These are phyloP conservation scores for Zaprionus vittiger DNA, from an alignment of 1,140 invertebrate genomes.

Conservation along the genomic window DNA sequence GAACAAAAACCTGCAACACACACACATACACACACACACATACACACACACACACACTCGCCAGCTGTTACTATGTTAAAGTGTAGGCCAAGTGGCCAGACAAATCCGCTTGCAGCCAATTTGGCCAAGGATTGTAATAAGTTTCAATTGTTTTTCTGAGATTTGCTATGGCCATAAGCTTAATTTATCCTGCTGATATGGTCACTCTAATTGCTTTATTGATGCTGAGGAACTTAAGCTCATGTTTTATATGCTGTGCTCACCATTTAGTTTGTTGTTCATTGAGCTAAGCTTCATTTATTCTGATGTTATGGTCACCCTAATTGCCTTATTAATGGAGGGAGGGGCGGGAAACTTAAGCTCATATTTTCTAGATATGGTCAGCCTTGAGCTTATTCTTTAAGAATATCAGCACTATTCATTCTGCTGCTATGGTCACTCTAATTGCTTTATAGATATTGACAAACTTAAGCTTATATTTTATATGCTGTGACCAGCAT, in stretches of 20 bases:
- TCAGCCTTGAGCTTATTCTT: neutral
- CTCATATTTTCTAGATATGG: neutral
- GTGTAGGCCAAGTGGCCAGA: conserved; percentile 34
- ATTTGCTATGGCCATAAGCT: neutral
- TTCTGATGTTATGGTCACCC: neutral
- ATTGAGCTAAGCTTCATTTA: neutral
- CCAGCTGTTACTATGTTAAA: conserved; percentile 21
- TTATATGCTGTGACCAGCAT: neutral
- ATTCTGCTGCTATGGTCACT: too few species aligned
- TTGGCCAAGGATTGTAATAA: conserved; percentile 11
- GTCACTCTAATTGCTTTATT: neutral
- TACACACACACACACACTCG: neutral
- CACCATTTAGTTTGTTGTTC: neutral
- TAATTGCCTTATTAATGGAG: neutral
- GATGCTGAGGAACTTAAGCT: neutral
- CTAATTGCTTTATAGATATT: too few species aligned
- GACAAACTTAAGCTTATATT: too few species aligned
- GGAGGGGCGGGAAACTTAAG: neutral
- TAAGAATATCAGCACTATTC: neutral
- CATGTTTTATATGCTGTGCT: neutral
- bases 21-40: neutral
- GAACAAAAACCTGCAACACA: conserved; percentile 22
- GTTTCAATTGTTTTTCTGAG: neutral
- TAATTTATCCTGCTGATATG: neutral
- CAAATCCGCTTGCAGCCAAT: conserved; percentile 24